Conservation (phyloP, 2,888 invertebrate species). For the Zootermopsis nevadensis region DNA sequence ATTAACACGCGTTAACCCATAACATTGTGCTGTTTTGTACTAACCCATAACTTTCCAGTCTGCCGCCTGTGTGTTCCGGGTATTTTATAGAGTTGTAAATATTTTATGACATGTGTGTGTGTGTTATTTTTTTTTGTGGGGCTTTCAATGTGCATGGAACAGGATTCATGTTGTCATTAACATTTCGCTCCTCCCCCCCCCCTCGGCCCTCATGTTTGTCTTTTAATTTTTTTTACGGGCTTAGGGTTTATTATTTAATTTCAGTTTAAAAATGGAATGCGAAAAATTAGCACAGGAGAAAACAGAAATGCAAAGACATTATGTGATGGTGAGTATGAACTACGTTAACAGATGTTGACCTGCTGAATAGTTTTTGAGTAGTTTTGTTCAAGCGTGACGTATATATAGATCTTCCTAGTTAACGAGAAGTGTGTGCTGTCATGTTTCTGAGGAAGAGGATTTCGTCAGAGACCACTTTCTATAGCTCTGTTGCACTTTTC, state of each 20-base stretch:
- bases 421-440: background rate
- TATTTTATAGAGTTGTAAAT: conserved; percentile 5
- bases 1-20: conserved; percentile 6
- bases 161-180: background rate
- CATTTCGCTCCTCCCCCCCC: conserved; percentile 52
- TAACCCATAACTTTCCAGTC: conserved; percentile 15
- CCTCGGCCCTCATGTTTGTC: conserved; percentile 55
- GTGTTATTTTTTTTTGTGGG: background rate
- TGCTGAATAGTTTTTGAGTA: background rate
- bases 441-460: background rate
- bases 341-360: background rate
- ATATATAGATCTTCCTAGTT: background rate
- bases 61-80: background rate
- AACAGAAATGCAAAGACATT: conserved; percentile 89
- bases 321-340: conserved; percentile 80
- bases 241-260: conserved; percentile 55
- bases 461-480: background rate
- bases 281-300: conserved; percentile 88
- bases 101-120: background rate
- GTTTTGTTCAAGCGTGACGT: background rate
- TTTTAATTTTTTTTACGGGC: conserved; percentile 61
- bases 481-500: background rate
- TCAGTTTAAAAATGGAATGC: conserved; percentile 84
- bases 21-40: background rate
- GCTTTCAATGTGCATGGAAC: conserved; percentile 19